Conservation (phyloP, 2,888 invertebrate species). For the Pyrocoelia pectoralis region DNA sequence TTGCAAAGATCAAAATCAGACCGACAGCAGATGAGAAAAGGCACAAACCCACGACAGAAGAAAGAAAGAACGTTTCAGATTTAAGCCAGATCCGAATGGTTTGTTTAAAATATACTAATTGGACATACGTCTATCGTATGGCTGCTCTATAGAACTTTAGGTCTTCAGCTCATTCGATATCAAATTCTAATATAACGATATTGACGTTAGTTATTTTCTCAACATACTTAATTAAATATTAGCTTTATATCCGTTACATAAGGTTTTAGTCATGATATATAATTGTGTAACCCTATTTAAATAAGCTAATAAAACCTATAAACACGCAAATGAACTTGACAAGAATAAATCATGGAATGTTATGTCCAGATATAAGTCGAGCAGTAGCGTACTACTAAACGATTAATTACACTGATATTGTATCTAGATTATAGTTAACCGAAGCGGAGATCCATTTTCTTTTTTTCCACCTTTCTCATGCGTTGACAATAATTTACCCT, state of each 20-base stretch:
- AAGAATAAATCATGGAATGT: background rate
- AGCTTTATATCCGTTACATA: background rate
- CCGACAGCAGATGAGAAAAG: conserved; percentile 47
- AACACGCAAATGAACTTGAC: background rate
- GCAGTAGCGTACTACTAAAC: background rate
- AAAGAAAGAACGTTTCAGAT: conserved; percentile 46
- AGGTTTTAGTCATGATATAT: background rate
- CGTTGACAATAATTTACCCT: background rate
- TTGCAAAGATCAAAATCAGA: conserved; percentile 56
- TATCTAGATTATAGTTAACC: background rate
- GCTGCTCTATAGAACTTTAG: conserved; percentile 37
- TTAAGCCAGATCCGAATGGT: conserved; percentile 55
- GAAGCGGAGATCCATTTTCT: background rate
- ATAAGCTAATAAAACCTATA: conserved; percentile 1
- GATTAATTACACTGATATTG: background rate
- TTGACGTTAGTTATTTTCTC: conserved; percentile 30
- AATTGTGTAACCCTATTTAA: conserved; percentile 3
- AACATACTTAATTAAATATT: conserved; percentile 25
- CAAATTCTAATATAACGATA: conserved; percentile 37
- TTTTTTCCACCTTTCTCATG: background rate
- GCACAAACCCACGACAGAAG: conserved; percentile 40
- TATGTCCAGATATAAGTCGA: background rate
- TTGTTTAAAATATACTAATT: conserved; percentile 58
- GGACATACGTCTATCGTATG: conserved; percentile 56
- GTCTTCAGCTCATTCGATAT: conserved; percentile 38